A percentile compares a stretch with the other conserved stretches of the same genome.
phyloP scores from a whole-genome alignment of 2,888 invertebrate genomes.

The Amiota communis region DNA sequence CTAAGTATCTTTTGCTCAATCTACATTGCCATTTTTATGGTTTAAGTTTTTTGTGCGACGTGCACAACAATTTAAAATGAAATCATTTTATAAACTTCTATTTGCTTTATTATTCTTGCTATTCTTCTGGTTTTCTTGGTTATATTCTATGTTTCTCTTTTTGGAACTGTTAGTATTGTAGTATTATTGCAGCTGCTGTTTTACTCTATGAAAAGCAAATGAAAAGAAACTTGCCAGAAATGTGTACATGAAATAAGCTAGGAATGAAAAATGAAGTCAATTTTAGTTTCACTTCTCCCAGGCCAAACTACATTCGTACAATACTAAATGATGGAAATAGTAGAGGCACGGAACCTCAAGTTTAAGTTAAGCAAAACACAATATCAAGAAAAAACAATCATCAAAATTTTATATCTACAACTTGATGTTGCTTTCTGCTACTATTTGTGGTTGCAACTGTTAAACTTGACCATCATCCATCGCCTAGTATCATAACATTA shows the following conservation, averaged over 20 bases:
- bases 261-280: slow-evolving; percentile 13
- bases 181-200: background rate
- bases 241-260: slow-evolving; percentile 3
- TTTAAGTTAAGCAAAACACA: no score
- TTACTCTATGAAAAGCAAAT: background rate
- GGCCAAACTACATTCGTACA: background rate
- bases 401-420: slow-evolving; percentile 4
- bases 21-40: background rate
- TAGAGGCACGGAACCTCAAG: no score
- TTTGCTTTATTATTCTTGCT: slow-evolving; percentile 9
- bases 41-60: background rate
- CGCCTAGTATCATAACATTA: no score
- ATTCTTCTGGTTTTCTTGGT: background rate
- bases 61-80: background rate
- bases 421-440: background rate
- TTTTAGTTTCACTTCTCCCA: background rate
- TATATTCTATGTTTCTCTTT: background rate
- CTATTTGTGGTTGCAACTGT: background rate
- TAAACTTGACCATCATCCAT: background rate
- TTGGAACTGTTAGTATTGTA: background rate
- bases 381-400: slow-evolving; percentile 6
- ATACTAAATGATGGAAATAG: no score
- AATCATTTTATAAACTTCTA: background rate
- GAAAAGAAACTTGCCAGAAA: background rate
- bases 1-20: background rate